These are phyloP conservation scores for Junco hyemalis DNA, from an alignment of 2,113 vertebrate genomes.

Conservation along the genomic window DNA sequence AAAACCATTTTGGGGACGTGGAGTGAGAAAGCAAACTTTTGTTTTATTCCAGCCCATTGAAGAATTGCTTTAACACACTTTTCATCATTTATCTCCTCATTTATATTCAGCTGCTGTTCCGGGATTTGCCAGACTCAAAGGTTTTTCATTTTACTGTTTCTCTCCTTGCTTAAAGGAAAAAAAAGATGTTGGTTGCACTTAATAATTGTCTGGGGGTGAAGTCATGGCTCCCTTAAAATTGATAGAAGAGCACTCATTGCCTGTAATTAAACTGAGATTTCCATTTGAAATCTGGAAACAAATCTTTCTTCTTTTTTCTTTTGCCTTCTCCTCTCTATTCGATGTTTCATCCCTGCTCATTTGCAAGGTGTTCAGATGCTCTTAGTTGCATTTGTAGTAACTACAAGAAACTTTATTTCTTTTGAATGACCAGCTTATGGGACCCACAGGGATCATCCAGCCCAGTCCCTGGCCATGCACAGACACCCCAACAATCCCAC, in stretches of 20 bases:
- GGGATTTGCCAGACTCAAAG: not conserved
- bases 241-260: not conserved
- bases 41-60: not conserved
- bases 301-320: not conserved
- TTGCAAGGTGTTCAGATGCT: not conserved
- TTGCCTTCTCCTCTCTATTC: not conserved
- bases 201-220: not conserved
- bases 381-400: not conserved
- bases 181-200: not conserved
- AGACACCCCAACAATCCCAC: not conserved
- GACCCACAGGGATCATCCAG: fast-evolving
- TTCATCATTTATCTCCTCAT: not conserved
- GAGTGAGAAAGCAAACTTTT: not conserved
- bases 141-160: not conserved
- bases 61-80: not conserved
- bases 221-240: not conserved
- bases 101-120: not conserved
- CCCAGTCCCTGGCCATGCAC: fast-evolving
- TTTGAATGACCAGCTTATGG: not conserved
- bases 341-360: not conserved
- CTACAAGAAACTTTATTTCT: not conserved
- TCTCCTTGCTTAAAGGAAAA: not conserved
- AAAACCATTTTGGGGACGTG: not conserved
- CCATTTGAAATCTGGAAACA: not conserved
- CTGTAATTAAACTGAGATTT: not conserved